Percentiles rank a stretch among this genome's conserved stretches.
Evolutionary conservation across 2,797 vertebrate genomes (phyloP).

Genomic region (Paguma larvata): DNA sequence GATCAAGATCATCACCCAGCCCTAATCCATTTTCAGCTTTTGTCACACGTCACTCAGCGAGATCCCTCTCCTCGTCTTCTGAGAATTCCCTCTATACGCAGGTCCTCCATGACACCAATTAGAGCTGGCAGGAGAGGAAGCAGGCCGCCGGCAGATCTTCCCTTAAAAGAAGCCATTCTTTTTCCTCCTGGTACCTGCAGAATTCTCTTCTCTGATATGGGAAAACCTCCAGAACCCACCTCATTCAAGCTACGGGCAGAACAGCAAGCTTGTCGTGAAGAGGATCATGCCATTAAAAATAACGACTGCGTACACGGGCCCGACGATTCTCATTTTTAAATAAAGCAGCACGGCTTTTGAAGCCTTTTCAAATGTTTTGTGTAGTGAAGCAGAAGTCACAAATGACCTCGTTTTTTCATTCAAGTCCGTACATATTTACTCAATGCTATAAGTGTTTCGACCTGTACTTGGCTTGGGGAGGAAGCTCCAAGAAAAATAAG

Average conservation of each 20-base stretch:
- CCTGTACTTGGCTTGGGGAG: not conserved
- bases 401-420: conserved; percentile 40
- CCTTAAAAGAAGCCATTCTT: conserved; percentile 18
- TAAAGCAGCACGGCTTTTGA: not conserved
- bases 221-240: not conserved
- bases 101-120: conserved; percentile 40
- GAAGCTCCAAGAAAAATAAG: conserved; percentile 17
- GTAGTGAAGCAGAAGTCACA: conserved; percentile 11
- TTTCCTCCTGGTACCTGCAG: conserved; percentile 37
- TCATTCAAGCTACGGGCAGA: not conserved
- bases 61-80: not conserved
- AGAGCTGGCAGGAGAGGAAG: conserved; percentile 57
- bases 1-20: not conserved
- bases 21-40: conserved; percentile 45
- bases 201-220: not conserved
- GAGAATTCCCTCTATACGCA: not conserved
- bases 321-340: not conserved
- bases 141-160: not conserved
- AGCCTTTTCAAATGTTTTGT: not conserved
- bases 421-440: conserved; percentile 32
- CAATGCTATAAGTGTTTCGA: not conserved
- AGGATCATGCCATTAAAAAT: not conserved
- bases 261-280: not conserved
- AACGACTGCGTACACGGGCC: not conserved
- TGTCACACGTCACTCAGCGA: not conserved